Evolutionary conservation across 2,113 vertebrate genomes (phyloP).

Genomic region (Scomber colias): DNA sequence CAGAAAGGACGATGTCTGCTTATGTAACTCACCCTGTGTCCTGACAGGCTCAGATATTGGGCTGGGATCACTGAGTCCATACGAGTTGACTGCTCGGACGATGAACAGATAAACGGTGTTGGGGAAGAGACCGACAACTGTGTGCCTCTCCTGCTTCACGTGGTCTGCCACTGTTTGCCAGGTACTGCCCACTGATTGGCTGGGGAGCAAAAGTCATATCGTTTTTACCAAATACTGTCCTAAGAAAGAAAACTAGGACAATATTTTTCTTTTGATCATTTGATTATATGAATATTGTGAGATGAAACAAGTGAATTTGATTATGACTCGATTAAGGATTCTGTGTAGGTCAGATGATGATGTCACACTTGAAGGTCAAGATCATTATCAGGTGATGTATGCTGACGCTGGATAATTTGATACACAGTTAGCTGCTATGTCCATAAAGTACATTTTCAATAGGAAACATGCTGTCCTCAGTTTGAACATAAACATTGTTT

Average conservation of each 20-base stretch:
- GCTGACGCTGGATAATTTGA: neutral
- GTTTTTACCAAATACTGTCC: neutral
- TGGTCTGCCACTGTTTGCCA: conserved; percentile 93
- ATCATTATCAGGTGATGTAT: conserved; percentile 17
- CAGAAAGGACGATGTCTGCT: neutral
- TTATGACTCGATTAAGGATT: neutral
- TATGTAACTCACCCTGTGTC: conserved; percentile 87
- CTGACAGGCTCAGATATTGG: conserved; percentile 91
- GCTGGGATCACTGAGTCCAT: conserved; percentile 95
- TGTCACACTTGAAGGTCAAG: conserved; percentile 17
- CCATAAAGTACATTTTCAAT: conserved; percentile 7
- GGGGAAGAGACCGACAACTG: conserved; percentile 88
- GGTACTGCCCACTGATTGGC: conserved; percentile 90
- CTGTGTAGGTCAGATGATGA: neutral
- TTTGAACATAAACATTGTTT: conserved; percentile 8
- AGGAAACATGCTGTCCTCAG: neutral
- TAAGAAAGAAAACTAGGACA: neutral
- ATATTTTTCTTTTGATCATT: neutral
- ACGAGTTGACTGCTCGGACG: conserved; percentile 89
- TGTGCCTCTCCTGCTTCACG: conserved; percentile 91
- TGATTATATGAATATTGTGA: neutral
- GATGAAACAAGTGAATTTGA: neutral
- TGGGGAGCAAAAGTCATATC: conserved; percentile 59
- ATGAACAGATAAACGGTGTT: conserved; percentile 94
- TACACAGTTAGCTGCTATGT: neutral